Percentiles rank a stretch among this genome's conserved stretches.
These are phyloP conservation scores for Eumaeus atala DNA, from an alignment of 1,140 invertebrate species.

Conservation along the genomic window DNA sequence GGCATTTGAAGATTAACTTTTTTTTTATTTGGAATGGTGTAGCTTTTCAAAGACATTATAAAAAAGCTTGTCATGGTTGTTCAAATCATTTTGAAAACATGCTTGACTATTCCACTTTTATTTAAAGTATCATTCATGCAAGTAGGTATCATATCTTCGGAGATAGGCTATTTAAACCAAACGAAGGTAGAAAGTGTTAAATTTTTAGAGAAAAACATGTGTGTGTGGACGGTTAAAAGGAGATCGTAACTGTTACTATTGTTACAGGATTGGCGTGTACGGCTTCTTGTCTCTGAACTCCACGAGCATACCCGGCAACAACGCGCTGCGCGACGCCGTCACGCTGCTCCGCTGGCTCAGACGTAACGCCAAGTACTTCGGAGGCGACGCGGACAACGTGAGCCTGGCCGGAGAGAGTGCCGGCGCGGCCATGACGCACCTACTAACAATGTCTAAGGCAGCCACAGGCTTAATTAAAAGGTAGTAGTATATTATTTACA, in stretches of 20 bases:
- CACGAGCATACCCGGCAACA: constrained; percentile 78
- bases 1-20: too few relatives aligned
- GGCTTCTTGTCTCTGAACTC: constrained; percentile 73
- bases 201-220: too few relatives aligned
- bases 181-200: too few relatives aligned
- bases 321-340: constrained; percentile 78
- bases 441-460: constrained; percentile 59
- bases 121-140: too few relatives aligned
- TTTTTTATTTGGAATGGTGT: too few relatives aligned
- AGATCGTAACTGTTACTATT: neutral
- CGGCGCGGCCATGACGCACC: constrained; percentile 67
- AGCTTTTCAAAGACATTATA: too few relatives aligned
- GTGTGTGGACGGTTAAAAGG: too few relatives aligned
- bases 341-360: constrained; percentile 78
- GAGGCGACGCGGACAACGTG: constrained; percentile 77
- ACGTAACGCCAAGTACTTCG: constrained; percentile 78
- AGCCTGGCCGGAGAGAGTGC: constrained; percentile 77
- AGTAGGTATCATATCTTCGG: too few relatives aligned
- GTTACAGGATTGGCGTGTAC: constrained; percentile 57
- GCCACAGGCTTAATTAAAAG: constrained; percentile 42
- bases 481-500: constrained; percentile 17
- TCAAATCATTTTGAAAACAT: too few relatives aligned
- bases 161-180: too few relatives aligned
- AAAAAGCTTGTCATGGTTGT: too few relatives aligned
- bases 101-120: too few relatives aligned